Percentiles rank a stretch among this genome's conserved stretches.
Conservation (phyloP, 2,888 invertebrate species). For the Venusia cambrica region DNA sequence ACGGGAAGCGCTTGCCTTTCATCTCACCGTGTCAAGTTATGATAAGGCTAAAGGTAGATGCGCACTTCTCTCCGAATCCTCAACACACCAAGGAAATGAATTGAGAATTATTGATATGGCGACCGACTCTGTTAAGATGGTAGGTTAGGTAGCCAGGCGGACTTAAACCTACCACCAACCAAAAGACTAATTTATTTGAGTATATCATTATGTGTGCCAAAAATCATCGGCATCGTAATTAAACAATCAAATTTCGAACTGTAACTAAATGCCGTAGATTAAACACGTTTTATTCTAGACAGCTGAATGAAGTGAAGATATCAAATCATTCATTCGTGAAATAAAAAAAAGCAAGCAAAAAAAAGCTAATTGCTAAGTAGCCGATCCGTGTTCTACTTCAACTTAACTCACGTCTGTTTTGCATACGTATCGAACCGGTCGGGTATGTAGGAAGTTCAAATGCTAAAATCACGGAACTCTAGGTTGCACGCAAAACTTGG, state of each 20-base stretch:
- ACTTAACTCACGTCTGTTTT: slow-evolving; percentile 12
- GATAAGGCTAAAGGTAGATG: too few species aligned
- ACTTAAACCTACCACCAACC: too few species aligned
- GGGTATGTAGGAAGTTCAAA: slow-evolving; percentile 7
- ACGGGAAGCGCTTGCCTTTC: too few species aligned
- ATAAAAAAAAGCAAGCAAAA: slow-evolving; percentile 21
- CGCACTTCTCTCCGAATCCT: too few species aligned
- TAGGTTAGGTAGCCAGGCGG: too few species aligned
- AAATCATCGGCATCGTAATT: slow-evolving; percentile 16
- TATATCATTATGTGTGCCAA: background rate
- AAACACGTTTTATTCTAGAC: slow-evolving; percentile 24
- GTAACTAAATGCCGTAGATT: slow-evolving; percentile 24
- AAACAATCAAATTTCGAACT: slow-evolving; percentile 24
- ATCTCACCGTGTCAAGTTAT: too few species aligned
- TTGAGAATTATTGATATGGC: too few species aligned
- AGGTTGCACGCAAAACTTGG: slow-evolving; percentile 2
- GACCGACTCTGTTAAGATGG: too few species aligned
- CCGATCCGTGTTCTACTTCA: slow-evolving; percentile 24
- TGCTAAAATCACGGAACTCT: slow-evolving; percentile 11
- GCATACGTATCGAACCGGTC: slow-evolving; percentile 18
- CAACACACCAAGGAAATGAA: too few species aligned
- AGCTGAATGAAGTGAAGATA: slow-evolving; percentile 27
- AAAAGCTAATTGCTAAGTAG: slow-evolving; percentile 28
- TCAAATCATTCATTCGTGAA: slow-evolving; percentile 26
- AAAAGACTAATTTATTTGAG: too few species aligned